Conservation (phyloP, 2,888 invertebrate species). For the Ochropacha duplaris region DNA sequence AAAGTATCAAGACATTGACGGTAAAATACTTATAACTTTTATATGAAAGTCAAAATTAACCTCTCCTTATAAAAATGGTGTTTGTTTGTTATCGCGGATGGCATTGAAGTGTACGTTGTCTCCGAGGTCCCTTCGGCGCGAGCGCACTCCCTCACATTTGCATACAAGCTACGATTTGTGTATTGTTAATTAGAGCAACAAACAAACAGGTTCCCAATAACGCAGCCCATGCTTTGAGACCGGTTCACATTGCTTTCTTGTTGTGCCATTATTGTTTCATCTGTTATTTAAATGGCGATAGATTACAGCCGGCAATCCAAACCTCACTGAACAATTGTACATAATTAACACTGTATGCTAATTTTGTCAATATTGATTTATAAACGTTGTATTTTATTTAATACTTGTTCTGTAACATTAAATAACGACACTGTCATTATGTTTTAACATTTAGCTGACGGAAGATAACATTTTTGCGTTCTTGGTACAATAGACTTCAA, state of each 20-base stretch:
- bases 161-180: constrained; percentile 83
- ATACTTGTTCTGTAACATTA: constrained; percentile 16
- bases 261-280: constrained; percentile 76
- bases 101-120: constrained; percentile 37
- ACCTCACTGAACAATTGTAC: constrained; percentile 68
- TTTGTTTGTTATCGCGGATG: constrained; percentile 43
- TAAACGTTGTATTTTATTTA: constrained; percentile 25
- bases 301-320: constrained; percentile 59
- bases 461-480: not conserved
- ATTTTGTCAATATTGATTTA: constrained; percentile 67
- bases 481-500: constrained; percentile 56
- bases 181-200: constrained; percentile 82
- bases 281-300: constrained; percentile 80
- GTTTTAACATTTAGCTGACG: not conserved
- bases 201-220: constrained; percentile 76
- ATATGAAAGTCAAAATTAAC: constrained; percentile 28
- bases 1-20: not conserved
- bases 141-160: constrained; percentile 64
- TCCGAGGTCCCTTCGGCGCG: constrained; percentile 29
- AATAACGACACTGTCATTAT: not conserved
- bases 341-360: constrained; percentile 76
- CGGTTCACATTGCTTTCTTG: constrained; percentile 64
- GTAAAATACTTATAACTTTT: constrained; percentile 7
- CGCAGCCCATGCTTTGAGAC: constrained; percentile 53
- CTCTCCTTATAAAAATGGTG: constrained; percentile 45